A percentile compares a stretch with the other conserved stretches of the same genome.
These are phyloP conservation scores for Sussaba pulchella DNA, from an alignment of 2,888 invertebrate genomes.

Conservation along the genomic window DNA sequence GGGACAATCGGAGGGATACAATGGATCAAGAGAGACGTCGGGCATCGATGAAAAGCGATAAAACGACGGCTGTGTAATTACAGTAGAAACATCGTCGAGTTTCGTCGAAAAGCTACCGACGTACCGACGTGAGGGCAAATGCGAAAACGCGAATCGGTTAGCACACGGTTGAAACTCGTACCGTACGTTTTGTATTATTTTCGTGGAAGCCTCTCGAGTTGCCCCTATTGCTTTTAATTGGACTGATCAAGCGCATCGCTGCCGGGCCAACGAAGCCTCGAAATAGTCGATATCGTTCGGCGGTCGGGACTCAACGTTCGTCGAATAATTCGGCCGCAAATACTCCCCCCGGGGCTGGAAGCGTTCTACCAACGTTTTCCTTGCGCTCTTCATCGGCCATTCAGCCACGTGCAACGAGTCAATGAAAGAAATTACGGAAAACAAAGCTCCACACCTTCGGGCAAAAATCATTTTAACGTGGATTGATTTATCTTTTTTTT, in stretches of 20 bases:
- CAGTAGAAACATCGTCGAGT: conserved; percentile 8
- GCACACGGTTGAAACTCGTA: conserved; percentile 3
- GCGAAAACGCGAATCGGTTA: not conserved
- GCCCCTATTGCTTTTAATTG: conserved; percentile 68
- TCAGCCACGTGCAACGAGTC: conserved; percentile 25
- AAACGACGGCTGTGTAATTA: not conserved
- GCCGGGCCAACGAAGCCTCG: conserved; percentile 43
- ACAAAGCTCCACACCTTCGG: not conserved
- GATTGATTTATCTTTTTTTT: not conserved
- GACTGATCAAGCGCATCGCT: conserved; percentile 68
- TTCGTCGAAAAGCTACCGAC: conserved; percentile 40
- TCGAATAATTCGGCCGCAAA: conserved; percentile 65
- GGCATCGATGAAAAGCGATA: not conserved
- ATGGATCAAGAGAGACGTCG: conserved; percentile 1
- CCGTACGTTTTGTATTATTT: conserved; percentile 54
- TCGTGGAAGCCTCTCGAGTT: conserved; percentile 53
- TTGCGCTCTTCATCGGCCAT: conserved; percentile 65
- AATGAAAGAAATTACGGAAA: conserved; percentile 33
- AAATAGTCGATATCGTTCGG: conserved; percentile 57
- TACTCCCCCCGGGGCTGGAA: conserved; percentile 34
- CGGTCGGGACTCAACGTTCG: conserved; percentile 59
- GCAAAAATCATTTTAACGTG: conserved; percentile 4
- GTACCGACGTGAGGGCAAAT: conserved; percentile 11
- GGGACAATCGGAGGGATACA: conserved; percentile 13
- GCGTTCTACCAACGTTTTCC: conserved; percentile 60